Percentiles rank a stretch among this genome's conserved stretches.
Evolutionary conservation across 2,797 vertebrate genomes (phyloP).

Genomic region (Semaprochilodus insignis): DNA sequence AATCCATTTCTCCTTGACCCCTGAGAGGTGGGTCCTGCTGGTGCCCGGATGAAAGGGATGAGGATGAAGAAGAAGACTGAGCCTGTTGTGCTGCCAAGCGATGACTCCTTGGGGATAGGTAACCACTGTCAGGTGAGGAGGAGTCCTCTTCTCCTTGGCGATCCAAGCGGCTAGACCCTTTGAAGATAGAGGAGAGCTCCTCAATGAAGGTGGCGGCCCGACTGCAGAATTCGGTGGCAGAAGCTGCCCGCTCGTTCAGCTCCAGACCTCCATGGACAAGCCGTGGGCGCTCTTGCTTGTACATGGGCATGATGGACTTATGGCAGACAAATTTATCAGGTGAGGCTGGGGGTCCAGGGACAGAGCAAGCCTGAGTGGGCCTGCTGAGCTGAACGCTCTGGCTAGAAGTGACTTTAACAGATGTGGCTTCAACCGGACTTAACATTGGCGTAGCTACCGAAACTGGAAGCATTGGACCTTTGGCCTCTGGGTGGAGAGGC

Average conservation of each 20-base stretch:
- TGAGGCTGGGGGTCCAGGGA: conserved; percentile 54
- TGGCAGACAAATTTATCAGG: conserved; percentile 67
- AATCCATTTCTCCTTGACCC: conserved; percentile 24
- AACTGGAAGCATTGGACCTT: conserved; percentile 55
- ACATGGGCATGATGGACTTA: conserved; percentile 72
- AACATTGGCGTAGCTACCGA: conserved; percentile 31
- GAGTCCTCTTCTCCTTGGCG: conserved; percentile 86
- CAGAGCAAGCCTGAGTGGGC: conserved; percentile 56
- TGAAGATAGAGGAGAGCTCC: conserved; percentile 95
- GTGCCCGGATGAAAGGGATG: conserved; percentile 59
- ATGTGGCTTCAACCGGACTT: conserved; percentile 55
- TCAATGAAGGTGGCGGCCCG: conserved; percentile 93
- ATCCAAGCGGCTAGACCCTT: conserved; percentile 82
- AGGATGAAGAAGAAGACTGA: conserved; percentile 68
- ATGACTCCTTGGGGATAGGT: conserved; percentile 88
- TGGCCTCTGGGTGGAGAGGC: conserved; percentile 68
- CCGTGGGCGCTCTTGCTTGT: conserved; percentile 84
- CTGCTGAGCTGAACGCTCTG: conserved; percentile 63
- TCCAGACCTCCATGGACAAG: conserved; percentile 72
- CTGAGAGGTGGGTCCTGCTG: conserved; percentile 64
- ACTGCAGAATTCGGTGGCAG: conserved; percentile 86
- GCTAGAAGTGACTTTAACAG: conserved; percentile 63
- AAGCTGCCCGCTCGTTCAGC: conserved; percentile 75
- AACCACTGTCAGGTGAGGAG: conserved; percentile 96
- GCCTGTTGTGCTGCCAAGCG: conserved; percentile 57